Evolutionary conservation across 2,888 invertebrate genomes (phyloP).

Genomic region (Lasius platythorax): DNA sequence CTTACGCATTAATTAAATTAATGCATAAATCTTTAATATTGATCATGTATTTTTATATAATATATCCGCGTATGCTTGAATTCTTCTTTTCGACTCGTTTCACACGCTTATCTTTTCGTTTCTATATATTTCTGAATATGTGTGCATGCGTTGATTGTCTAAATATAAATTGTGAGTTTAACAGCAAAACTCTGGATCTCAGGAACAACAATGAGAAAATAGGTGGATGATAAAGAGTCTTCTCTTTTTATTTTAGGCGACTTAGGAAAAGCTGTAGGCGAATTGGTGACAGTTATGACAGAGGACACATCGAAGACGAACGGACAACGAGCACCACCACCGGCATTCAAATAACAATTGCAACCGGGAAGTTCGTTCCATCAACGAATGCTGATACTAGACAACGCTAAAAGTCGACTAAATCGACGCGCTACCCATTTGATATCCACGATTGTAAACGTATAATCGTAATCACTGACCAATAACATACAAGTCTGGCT

Average conservation of each 20-base stretch:
- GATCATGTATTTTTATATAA: neutral
- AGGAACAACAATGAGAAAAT: neutral
- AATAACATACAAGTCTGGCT: slow-evolving; percentile 83
- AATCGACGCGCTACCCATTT: slow-evolving; percentile 3
- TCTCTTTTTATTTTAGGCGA: slow-evolving; percentile 88
- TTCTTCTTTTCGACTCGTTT: neutral
- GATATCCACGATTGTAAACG: slow-evolving; percentile 51
- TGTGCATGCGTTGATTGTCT: slow-evolving; percentile 9
- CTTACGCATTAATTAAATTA: neutral
- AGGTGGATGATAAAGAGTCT: neutral
- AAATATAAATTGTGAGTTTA: slow-evolving; percentile 8
- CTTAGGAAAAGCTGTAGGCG: slow-evolving; percentile 94
- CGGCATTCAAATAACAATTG: slow-evolving; percentile 82
- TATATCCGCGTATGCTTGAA: neutral
- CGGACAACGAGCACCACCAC: slow-evolving; percentile 82
- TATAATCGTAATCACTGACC: slow-evolving; percentile 78
- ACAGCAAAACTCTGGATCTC: neutral
- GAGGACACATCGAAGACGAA: slow-evolving; percentile 88
- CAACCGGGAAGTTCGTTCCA: slow-evolving; percentile 20
- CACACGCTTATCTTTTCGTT: slow-evolving; percentile 2
- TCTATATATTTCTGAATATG: neutral
- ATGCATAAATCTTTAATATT: neutral
- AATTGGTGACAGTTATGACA: slow-evolving; percentile 95
- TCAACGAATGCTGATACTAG: slow-evolving; percentile 37
- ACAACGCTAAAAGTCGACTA: slow-evolving; percentile 13